Conservation (phyloP, 2,888 invertebrate genomes). For the Aphelenchoides bicaudatus region DNA sequence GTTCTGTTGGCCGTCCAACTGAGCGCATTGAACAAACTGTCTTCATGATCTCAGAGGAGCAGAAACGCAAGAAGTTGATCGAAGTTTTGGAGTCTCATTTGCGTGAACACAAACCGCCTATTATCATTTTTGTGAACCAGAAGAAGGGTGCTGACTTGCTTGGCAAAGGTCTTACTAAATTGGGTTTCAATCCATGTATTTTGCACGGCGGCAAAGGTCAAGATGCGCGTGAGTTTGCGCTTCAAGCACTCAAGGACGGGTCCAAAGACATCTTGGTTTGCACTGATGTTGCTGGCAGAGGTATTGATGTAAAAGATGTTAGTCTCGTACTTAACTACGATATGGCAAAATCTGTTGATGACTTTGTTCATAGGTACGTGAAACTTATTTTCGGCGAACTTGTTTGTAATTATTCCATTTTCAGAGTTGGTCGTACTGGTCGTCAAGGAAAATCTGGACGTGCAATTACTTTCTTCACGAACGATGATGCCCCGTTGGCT, state of each 20-base stretch:
- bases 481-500: no score
- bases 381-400: no score
- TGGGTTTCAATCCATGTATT: slow-evolving; percentile 92
- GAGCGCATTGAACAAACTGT: slow-evolving; percentile 90
- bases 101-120: slow-evolving; percentile 74
- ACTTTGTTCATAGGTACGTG: slow-evolving; percentile 72
- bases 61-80: slow-evolving; percentile 89
- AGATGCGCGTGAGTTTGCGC: slow-evolving; percentile 87
- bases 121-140: slow-evolving; percentile 99
- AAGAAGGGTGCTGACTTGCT: slow-evolving; percentile 98
- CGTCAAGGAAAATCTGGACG: no score
- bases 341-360: slow-evolving; percentile 98
- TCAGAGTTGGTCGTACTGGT: no score
- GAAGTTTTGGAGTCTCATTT: slow-evolving; percentile 83
- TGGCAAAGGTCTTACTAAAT: slow-evolving; percentile 91
- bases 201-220: slow-evolving; percentile 99
- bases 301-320: slow-evolving; percentile 99
- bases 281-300: slow-evolving; percentile 98
- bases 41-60: slow-evolving; percentile 87
- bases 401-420: no score
- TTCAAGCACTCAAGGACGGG: slow-evolving; percentile 90
- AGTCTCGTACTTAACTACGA: slow-evolving; percentile 98
- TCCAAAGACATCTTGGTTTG: slow-evolving; percentile 96
- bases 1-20: slow-evolving; percentile 90
- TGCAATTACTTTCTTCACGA: no score